phyloP scores from a whole-genome alignment of 2,888 invertebrate genomes.

The Teinopalpus imperialis region DNA sequence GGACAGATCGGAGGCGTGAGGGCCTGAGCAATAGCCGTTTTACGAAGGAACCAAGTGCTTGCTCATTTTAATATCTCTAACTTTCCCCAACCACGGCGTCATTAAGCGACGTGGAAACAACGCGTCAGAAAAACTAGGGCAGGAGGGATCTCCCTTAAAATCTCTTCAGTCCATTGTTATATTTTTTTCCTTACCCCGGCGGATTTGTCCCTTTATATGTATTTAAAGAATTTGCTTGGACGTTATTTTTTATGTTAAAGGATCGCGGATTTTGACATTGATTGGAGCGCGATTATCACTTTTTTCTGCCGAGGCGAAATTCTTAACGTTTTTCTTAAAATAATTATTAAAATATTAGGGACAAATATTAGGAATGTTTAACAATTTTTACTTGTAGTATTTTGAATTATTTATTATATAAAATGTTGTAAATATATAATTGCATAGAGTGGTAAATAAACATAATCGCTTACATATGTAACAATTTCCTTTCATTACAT shows the following conservation, averaged over 20 bases:
- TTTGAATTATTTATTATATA: neutral
- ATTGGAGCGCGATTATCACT: conserved; percentile 26
- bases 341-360: conserved; percentile 12
- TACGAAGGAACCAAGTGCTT: conserved; percentile 73
- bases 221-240: conserved; percentile 39
- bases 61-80: conserved; percentile 80
- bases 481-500: too few relatives aligned
- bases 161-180: conserved; percentile 67
- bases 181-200: conserved; percentile 52
- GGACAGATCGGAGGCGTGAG: conserved; percentile 57
- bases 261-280: conserved; percentile 36
- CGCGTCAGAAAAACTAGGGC: conserved; percentile 63
- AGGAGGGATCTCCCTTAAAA: conserved; percentile 61
- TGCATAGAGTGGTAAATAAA: too few relatives aligned
- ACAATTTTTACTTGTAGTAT: neutral
- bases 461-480: too few relatives aligned
- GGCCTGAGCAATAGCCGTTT: conserved; percentile 67
- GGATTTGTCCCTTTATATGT: conserved; percentile 38
- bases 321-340: conserved; percentile 10
- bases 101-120: conserved; percentile 68
- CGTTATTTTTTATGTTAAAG: conserved; percentile 34
- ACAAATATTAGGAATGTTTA: neutral
- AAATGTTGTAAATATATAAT: too few relatives aligned
- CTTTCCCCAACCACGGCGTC: conserved; percentile 63
- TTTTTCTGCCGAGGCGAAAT: conserved; percentile 21